Evolutionary conservation across 1,140 invertebrate genomes (phyloP).

Genomic region (Helicoverpa armigera): DNA sequence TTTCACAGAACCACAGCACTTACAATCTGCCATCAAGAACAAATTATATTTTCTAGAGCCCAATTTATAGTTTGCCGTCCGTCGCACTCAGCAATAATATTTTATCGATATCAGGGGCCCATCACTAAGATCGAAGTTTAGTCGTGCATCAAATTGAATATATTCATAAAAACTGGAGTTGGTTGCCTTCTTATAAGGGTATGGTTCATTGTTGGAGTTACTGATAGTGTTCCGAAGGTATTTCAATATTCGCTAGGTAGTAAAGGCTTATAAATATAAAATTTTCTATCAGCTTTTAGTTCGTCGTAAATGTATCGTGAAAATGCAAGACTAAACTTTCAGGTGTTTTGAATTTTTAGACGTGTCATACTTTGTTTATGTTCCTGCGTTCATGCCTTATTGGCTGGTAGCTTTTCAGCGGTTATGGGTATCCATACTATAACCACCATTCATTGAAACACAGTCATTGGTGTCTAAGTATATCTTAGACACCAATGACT

Average conservation of each 20-base stretch:
- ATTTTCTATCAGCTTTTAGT: conserved; percentile 23
- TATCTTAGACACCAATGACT: no score
- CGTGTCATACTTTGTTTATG: no score
- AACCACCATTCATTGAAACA: no score
- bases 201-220: conserved; percentile 55
- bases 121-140: conserved; percentile 56
- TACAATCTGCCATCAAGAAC: conserved; percentile 11
- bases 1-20: not conserved
- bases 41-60: conserved; percentile 42
- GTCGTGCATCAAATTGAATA: conserved; percentile 64
- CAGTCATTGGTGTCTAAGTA: no score
- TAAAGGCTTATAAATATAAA: conserved; percentile 30
- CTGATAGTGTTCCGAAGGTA: conserved; percentile 48
- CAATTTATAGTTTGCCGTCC: conserved; percentile 45
- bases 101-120: conserved; percentile 52
- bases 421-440: no score
- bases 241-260: conserved; percentile 34
- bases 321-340: no score
- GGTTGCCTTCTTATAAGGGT: conserved; percentile 51
- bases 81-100: conserved; percentile 48
- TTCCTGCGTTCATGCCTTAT: no score
- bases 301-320: conserved; percentile 10
- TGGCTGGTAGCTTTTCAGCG: no score
- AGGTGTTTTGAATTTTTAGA: no score
- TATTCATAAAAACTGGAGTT: conserved; percentile 59